A percentile compares a stretch with the other conserved stretches of the same genome.
Conservation (phyloP, 2,888 invertebrate genomes). For the Eumerus sabulonum region DNA sequence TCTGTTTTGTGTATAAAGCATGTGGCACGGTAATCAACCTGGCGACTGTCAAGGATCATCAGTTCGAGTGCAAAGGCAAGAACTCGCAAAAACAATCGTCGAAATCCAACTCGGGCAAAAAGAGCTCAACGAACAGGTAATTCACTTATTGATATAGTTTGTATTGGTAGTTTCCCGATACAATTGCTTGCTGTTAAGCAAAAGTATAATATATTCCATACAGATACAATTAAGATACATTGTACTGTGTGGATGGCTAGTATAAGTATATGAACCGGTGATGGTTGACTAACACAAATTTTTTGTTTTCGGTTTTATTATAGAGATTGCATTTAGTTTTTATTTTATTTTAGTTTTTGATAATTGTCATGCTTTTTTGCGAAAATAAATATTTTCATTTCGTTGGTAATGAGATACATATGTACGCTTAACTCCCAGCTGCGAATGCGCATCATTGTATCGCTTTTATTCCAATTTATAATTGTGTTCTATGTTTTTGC, state of each 20-base stretch:
- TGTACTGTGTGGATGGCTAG: conserved; percentile 56
- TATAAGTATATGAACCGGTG: too few species aligned
- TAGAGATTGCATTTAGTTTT: conserved; percentile 4
- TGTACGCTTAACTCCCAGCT: conserved; percentile 61
- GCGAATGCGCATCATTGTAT: conserved; percentile 52
- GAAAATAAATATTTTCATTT: conserved; percentile 9
- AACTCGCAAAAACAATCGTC: conserved; percentile 70
- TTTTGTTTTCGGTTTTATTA: conserved; percentile 15
- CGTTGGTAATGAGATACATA: conserved; percentile 41
- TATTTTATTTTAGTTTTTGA: conserved; percentile 25
- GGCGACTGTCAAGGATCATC: conserved; percentile 92
- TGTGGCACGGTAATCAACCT: conserved; percentile 93
- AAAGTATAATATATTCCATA: conserved; percentile 35
- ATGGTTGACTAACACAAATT: conserved; percentile 14
- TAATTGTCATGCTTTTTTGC: conserved; percentile 64
- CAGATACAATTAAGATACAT: conserved; percentile 15
- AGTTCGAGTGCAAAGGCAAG: conserved; percentile 85
- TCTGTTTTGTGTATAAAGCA: conserved; percentile 81
- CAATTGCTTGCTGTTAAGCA: neutral
- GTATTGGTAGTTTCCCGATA: too few species aligned
- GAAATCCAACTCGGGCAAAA: conserved; percentile 71
- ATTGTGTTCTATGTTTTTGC: conserved; percentile 14
- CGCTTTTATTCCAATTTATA: conserved; percentile 29
- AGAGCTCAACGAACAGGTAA: conserved; percentile 72
- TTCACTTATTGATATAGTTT: conserved; percentile 45